Evolutionary conservation across 2,797 vertebrate genomes (phyloP).

Genomic region (Anisognathus igniventris): DNA sequence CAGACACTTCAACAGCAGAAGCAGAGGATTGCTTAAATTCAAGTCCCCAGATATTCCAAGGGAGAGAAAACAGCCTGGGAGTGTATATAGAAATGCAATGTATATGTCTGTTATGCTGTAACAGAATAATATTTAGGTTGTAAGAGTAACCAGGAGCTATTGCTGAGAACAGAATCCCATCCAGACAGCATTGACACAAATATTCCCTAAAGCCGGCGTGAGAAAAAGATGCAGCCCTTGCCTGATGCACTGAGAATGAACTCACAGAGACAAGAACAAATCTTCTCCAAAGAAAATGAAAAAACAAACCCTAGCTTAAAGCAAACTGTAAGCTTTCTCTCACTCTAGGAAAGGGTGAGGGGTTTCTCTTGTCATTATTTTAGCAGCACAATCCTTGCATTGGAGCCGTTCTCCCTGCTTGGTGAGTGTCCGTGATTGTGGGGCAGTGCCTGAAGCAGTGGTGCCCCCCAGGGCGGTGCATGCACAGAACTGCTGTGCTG

Average conservation of each 20-base stretch:
- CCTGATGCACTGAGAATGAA: neutral
- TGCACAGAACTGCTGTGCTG: neutral
- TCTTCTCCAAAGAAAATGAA: neutral
- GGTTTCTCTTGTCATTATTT: neutral
- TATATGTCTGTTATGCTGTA: neutral
- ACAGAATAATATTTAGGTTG: neutral
- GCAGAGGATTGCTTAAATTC: neutral
- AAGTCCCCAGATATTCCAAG: neutral
- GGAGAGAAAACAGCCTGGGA: neutral
- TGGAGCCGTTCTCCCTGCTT: no score
- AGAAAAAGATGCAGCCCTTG: neutral
- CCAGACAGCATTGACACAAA: neutral
- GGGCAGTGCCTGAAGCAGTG: neutral
- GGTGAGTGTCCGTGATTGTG: fast-evolving
- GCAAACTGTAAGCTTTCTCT: neutral
- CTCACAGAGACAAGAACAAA: neutral
- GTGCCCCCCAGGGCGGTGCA: neutral
- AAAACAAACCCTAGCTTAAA: fast-evolving
- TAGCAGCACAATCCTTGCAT: no score
- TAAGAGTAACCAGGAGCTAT: neutral
- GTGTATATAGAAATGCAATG: neutral
- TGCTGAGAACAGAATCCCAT: neutral
- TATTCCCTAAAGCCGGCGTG: neutral
- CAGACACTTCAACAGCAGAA: neutral
- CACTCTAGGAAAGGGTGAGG: neutral